Evolutionary conservation across 64 coral and sea anemone genomes (phyloP).

Genomic region (Pachyseris speciosa): DNA sequence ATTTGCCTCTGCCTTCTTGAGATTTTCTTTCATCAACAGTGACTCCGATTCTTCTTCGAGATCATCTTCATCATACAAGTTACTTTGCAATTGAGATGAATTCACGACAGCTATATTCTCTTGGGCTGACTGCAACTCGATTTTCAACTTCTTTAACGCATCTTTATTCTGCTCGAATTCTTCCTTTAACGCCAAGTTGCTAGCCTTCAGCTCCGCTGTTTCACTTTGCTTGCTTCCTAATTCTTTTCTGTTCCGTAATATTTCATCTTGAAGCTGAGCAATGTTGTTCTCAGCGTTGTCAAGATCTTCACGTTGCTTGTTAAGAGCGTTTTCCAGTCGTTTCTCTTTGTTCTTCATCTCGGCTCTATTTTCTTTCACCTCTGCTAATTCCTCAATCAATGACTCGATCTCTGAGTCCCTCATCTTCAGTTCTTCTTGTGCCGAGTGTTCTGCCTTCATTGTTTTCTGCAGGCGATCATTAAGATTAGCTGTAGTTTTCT

Average conservation of each 20-base stretch:
- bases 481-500: constrained; percentile 1
- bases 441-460: not conserved
- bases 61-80: not conserved
- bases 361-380: not conserved
- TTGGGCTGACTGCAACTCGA: constrained; percentile 8
- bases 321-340: not conserved
- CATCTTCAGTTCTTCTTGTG: constrained; percentile 11
- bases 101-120: not conserved
- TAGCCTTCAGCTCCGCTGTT: not conserved
- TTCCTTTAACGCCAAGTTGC: not conserved
- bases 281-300: not conserved
- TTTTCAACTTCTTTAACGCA: constrained; percentile 1
- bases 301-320: constrained; percentile 13
- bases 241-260: constrained; percentile 4
- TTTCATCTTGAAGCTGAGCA: not conserved
- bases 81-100: not conserved
- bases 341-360: constrained; percentile 1
- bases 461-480: constrained; percentile 15
- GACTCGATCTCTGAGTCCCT: not conserved
- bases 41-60: not conserved
- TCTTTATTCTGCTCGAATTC: constrained; percentile 21
- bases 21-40: not conserved
- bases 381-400: not conserved
- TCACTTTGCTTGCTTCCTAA: not conserved
- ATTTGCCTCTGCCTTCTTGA: not conserved